Evolutionary conservation across 2,113 vertebrate species (phyloP).

Genomic region (Eonycteris spelaea): DNA sequence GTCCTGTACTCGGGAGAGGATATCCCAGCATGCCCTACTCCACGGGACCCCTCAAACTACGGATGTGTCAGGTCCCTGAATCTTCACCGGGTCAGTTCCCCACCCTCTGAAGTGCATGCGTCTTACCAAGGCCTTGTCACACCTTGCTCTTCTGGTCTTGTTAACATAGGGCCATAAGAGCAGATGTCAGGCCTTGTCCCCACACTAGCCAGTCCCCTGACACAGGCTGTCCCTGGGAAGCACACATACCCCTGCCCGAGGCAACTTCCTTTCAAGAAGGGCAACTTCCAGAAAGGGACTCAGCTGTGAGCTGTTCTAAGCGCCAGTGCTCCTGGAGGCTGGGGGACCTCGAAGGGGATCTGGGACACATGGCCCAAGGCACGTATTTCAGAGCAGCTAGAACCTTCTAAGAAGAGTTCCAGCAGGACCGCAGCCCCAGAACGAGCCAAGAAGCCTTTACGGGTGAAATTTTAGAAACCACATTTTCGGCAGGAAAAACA

Average conservation of each 20-base stretch:
- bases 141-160: background rate
- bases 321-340: background rate
- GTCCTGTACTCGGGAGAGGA: background rate
- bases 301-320: background rate
- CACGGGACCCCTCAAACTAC: background rate
- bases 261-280: background rate
- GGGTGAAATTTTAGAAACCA: background rate
- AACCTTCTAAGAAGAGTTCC: background rate
- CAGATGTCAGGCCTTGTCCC: background rate
- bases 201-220: background rate
- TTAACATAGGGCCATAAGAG: background rate
- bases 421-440: background rate
- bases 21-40: background rate
- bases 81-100: too few relatives aligned
- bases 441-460: background rate
- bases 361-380: background rate
- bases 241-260: rapidly evolving
- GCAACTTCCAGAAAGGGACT: background rate
- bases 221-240: background rate
- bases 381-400: background rate
- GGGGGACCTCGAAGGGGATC: too few relatives aligned
- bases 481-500: background rate
- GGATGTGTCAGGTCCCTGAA: background rate
- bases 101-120: too few relatives aligned
- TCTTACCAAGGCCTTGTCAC: too few relatives aligned